Base-by-base conservation (phyloP, 1,140 invertebrate species). In the Cotesia vestalis region DNA sequence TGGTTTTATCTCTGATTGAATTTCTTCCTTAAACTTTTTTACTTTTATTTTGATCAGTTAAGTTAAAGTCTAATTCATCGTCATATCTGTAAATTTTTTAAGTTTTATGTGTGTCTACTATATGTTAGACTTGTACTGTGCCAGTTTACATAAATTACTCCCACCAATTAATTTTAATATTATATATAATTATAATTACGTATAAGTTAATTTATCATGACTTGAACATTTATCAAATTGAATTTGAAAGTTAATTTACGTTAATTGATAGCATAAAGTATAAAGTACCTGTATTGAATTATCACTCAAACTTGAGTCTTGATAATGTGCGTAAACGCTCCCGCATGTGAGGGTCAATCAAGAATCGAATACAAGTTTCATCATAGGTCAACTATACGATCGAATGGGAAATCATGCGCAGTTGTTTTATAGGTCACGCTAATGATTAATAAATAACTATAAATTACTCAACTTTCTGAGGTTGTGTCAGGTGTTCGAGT, bases 351-450 rank as follows among this genome's bases (percentile, higher is more conserved):
- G 36, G 36, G 57, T 69, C 46, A 69, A 69, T 69, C 35, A 69
- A 69, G 52, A 69, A 69, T 69, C 67, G 52, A 63, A 36, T 63
- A 36, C 61, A 38, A 40, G 61, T 63, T 36, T 63, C 61, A 35
- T 60, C 59, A 36, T 12, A 63, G 61, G 57, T 69, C 57, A 69
- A 46, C 38, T 61, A 36, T 14, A 59, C 57, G 68, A 69, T 69
- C 68, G 68, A 69, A 69, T 71, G 14, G 2, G 34, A 9, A 71
- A 63, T 63, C 59, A 71, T 71, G 60, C 69, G 69, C 69, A 71
- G 61, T 71, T 51, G 40, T 66, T 17, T 71, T 63, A 63, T 63
- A 71, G 69, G 60, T 71, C 59, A 71, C 51, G 36, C 34, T 36
- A 36, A n/a, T 46, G 40, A 63, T 71, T 63, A 71, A 71, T 71